Evolutionary conservation across 2,113 vertebrate genomes (phyloP), one percentile per base, ranked within the genome.

Genomic region (Xiphophorus hellerii): DNA sequence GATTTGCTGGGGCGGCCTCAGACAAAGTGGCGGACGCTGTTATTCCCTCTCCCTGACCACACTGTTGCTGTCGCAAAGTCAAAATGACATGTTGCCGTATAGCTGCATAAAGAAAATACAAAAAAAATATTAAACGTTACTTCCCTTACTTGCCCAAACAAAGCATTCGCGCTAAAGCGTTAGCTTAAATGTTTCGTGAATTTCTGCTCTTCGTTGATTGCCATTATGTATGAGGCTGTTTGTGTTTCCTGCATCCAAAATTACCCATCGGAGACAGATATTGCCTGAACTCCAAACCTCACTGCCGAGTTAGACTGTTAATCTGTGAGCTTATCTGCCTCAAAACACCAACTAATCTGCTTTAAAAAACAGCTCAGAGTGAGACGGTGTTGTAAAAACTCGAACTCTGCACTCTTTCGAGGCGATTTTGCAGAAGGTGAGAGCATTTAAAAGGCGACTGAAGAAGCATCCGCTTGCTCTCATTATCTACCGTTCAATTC

Each of bases 401-500:
- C 33, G 62, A 30, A 30, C 35, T 68, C 63, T 83, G 73, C 66
- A 70, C 69, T 76, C 62, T 75, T 37, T 80, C 39, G 2, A 44
- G 60, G 74, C 20, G n/a, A 22, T 73, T 28, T 81, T 85, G 76
- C 33, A 62, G 66, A 76, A 70, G 63, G 70, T 60, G 77, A 75
- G 42, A 77, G 76, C 74, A 39, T 83, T 80, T 80, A 77, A 58
- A 80, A 2, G 73, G 39, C 25, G 66, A 48, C 30, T 68, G 60
- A 71, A 76, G 83, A 82, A 65, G 69, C 17, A 27, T 48, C 80
- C 66, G 5, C 44, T 37, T 22, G 1, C 74, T 80, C 66, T 82
- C 75, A 79, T 90, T 90, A 88, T 90, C 83, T 87, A 77, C 69
- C 81, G 83, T 73, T 82, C 82, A 70, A 79, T 79, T 82, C 73